These are phyloP conservation scores for Ibidorhyncha struthersii DNA, from an alignment of 2,113 vertebrate genomes.

Conservation along the genomic window DNA sequence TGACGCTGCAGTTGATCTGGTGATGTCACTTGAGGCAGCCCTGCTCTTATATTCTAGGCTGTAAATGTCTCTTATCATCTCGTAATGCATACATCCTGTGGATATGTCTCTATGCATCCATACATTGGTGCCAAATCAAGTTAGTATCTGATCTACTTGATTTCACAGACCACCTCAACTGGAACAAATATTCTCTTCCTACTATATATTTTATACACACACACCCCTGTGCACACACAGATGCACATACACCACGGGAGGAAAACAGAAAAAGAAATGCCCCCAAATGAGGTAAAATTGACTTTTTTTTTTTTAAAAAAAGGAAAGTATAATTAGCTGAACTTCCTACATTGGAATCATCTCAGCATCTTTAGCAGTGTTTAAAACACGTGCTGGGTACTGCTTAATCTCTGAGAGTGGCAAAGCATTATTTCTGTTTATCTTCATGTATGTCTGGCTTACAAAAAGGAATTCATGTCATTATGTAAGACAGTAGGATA, in stretches of 20 bases:
- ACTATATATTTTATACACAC: constrained; percentile 34
- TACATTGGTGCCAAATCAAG: constrained; percentile 72
- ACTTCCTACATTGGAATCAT: neutral
- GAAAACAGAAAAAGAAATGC: neutral
- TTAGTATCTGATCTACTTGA: constrained; percentile 73
- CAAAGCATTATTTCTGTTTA: neutral
- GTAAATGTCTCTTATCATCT: constrained; percentile 80
- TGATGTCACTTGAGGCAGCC: constrained; percentile 82
- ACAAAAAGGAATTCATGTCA: neutral
- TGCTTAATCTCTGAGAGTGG: neutral
- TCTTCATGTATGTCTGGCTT: neutral
- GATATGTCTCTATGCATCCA: constrained; percentile 69
- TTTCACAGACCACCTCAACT: constrained; percentile 66
- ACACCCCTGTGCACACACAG: neutral
- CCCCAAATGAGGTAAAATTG: neutral
- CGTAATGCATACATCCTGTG: constrained; percentile 74
- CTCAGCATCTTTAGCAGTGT: neutral
- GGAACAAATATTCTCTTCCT: constrained; percentile 57
- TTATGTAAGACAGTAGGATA: constrained; percentile 14
- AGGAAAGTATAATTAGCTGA: neutral
- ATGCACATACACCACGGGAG: neutral
- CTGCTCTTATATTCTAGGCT: constrained; percentile 77
- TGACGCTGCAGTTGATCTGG: constrained; percentile 77
- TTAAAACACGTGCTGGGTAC: neutral
- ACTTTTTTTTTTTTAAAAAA: neutral